Evolutionary conservation across 2,113 vertebrate species (phyloP).

Genomic region (Podocnemis expansa): DNA sequence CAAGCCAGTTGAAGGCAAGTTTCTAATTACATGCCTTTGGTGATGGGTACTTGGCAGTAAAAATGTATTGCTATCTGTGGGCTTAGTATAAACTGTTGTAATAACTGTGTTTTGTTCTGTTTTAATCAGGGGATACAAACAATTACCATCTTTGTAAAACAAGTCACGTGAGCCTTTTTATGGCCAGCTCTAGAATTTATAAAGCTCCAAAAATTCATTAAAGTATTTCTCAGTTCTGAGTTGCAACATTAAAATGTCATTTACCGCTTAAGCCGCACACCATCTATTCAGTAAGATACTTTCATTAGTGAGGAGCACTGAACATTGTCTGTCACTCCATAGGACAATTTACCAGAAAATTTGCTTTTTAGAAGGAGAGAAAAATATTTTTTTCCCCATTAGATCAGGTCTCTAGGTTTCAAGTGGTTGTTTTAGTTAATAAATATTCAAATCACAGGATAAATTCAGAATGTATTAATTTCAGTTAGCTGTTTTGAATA

Average conservation of each 20-base stretch:
- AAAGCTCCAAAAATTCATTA: slow-evolving; percentile 60
- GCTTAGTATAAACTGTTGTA: slow-evolving; percentile 38
- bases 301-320: slow-evolving; percentile 42
- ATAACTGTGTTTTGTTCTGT: slow-evolving; percentile 55
- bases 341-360: slow-evolving; percentile 41
- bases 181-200: slow-evolving; percentile 25
- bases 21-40: slow-evolving; percentile 51
- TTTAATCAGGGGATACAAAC: slow-evolving; percentile 34
- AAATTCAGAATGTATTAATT: slow-evolving; percentile 55
- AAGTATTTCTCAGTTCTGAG: slow-evolving; percentile 48
- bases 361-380: slow-evolving; percentile 40
- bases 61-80: slow-evolving; percentile 25
- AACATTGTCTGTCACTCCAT: slow-evolving; percentile 37
- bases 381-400: slow-evolving; percentile 45
- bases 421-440: slow-evolving; percentile 46
- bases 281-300: not conserved
- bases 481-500: slow-evolving; percentile 59
- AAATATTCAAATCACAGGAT: slow-evolving; percentile 32
- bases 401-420: slow-evolving; percentile 19
- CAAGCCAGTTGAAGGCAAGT: slow-evolving; percentile 12
- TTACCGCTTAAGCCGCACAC: slow-evolving; percentile 30
- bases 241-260: slow-evolving; percentile 46
- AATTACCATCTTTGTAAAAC: slow-evolving; percentile 38
- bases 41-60: slow-evolving; percentile 52
- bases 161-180: slow-evolving; percentile 41